Evolutionary conservation across 2,113 vertebrate species (phyloP).

Genomic region (Zapornia atra): DNA sequence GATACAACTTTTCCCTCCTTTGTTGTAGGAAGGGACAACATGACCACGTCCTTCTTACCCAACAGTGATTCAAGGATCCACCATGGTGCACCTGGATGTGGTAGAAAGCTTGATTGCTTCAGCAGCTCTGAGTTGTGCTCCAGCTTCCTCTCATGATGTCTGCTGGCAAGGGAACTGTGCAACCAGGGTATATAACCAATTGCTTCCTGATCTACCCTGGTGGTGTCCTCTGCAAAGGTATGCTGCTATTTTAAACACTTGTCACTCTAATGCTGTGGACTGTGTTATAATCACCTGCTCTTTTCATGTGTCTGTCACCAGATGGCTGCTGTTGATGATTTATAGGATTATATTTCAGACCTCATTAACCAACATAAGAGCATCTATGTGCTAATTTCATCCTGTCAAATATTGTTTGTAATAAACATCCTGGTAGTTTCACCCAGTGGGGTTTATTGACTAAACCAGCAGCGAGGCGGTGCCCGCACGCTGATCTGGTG

Average conservation of each 20-base stretch:
- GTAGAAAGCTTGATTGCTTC: fast-evolving
- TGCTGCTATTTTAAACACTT: not conserved
- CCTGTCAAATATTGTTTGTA: conserved; percentile 46
- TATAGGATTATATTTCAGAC: conserved; percentile 47
- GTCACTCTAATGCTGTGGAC: not conserved
- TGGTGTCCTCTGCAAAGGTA: not conserved
- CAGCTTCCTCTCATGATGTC: not conserved
- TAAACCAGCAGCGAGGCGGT: not conserved
- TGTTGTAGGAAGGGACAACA: not conserved
- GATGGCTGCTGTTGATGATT: conserved; percentile 35
- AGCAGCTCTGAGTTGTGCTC: not conserved
- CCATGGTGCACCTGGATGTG: fast-evolving
- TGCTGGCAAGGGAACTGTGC: not conserved
- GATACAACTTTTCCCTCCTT: not conserved
- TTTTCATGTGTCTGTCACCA: conserved; percentile 6
- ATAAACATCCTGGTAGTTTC: not conserved
- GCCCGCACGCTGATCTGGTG: not conserved
- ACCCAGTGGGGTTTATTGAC: not conserved
- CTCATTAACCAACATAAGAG: conserved; percentile 43
- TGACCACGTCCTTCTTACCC: not conserved
- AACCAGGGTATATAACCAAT: not conserved
- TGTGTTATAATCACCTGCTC: not conserved
- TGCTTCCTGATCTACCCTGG: not conserved
- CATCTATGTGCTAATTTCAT: conserved; percentile 29
- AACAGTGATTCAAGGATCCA: not conserved